Percentiles rank a stretch among this genome's conserved stretches.
Conservation (phyloP, 2,113 vertebrate species). For the Philantomba maxwellii region DNA sequence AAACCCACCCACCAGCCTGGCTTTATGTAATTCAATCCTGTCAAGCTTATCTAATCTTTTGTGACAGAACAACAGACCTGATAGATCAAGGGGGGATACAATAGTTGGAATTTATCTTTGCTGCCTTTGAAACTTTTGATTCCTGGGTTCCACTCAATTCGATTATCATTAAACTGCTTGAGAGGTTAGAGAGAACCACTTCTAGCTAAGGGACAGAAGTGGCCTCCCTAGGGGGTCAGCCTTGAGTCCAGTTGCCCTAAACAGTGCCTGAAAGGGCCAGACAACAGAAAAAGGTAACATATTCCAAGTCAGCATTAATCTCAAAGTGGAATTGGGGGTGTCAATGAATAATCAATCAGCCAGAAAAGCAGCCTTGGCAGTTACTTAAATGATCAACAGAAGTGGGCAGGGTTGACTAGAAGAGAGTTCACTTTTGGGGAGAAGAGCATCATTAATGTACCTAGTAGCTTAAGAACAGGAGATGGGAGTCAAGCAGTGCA, state of each 20-base stretch:
- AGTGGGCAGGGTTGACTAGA: neutral
- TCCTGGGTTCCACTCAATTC: constrained; percentile 41
- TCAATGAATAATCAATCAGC: neutral
- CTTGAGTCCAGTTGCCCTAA: neutral
- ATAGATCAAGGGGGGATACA: constrained; percentile 45
- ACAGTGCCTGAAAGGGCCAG: neutral
- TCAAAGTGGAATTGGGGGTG: neutral
- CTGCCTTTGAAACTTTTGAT: constrained; percentile 42
- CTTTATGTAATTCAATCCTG: constrained; percentile 37
- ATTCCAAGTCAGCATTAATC: neutral
- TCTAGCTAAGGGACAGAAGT: neutral
- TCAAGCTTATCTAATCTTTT: constrained; percentile 62
- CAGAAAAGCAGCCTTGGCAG: neutral
- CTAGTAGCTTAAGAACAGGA: neutral
- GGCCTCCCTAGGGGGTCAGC: neutral
- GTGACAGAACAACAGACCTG: constrained; percentile 52
- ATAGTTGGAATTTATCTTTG: constrained; percentile 50
- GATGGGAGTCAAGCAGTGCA: neutral
- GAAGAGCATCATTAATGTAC: neutral
- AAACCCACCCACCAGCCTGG: neutral
- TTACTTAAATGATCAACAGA: neutral
- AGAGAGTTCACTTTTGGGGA: neutral
- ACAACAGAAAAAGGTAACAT: constrained; percentile 7
- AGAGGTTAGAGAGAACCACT: constrained; percentile 2
- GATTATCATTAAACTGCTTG: constrained; percentile 49